These are phyloP conservation scores for Triplophysa rosa DNA, from an alignment of 2,113 vertebrate genomes.

Conservation along the genomic window DNA sequence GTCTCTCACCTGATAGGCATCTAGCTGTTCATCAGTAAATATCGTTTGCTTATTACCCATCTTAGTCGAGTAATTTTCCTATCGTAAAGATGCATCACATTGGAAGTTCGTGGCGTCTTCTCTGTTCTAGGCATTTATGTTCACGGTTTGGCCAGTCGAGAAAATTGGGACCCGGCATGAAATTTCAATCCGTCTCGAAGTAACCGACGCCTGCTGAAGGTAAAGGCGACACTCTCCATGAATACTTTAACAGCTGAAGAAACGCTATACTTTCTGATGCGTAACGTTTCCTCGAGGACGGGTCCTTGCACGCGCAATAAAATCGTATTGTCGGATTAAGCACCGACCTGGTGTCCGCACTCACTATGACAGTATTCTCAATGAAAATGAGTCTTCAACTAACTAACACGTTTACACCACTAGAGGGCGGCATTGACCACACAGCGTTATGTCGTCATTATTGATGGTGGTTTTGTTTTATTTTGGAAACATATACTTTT, in stretches of 20 bases:
- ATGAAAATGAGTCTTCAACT: constrained; percentile 15
- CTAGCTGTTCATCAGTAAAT: constrained; percentile 94
- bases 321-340: neutral
- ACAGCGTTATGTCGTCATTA: no score
- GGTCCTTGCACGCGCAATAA: constrained; percentile 41
- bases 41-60: constrained; percentile 97
- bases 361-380: constrained; percentile 27
- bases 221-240: constrained; percentile 53
- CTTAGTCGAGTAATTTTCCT: constrained; percentile 75
- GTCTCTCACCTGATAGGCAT: constrained; percentile 89
- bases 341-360: constrained; percentile 52
- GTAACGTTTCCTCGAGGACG: neutral
- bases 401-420: neutral
- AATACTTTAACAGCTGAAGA: constrained; percentile 45
- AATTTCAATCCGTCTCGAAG: constrained; percentile 52
- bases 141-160: constrained; percentile 55
- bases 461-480: no score
- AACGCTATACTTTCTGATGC: constrained; percentile 32
- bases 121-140: constrained; percentile 79
- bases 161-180: constrained; percentile 69
- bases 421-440: constrained; percentile 28
- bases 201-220: constrained; percentile 49
- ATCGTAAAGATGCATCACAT: constrained; percentile 79
- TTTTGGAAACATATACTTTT: no score
- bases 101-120: constrained; percentile 71